Percentiles rank a stretch among this genome's conserved stretches.
Conservation (phyloP, 2,797 vertebrate species). For the Prionace glauca region DNA sequence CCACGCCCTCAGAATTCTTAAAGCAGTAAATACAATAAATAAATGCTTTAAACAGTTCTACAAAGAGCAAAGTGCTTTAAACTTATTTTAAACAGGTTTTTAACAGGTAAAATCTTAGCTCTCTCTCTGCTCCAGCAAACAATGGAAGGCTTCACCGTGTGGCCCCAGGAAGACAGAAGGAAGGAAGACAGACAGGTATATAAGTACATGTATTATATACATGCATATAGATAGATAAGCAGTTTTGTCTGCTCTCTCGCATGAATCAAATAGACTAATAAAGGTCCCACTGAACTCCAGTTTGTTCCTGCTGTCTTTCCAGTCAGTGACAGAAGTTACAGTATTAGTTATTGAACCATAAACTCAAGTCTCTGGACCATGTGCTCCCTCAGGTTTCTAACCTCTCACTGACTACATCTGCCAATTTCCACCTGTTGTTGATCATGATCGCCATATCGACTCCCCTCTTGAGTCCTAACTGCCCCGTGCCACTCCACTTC, state of each 20-base stretch:
- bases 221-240: background rate
- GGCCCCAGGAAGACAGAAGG: too few relatives aligned
- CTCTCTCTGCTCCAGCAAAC: too few relatives aligned
- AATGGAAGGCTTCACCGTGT: too few relatives aligned
- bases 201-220: background rate
- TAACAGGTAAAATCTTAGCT: too few relatives aligned
- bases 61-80: too few relatives aligned
- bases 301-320: too few relatives aligned
- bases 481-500: background rate
- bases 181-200: background rate
- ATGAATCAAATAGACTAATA: background rate
- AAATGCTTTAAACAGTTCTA: too few relatives aligned
- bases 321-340: too few relatives aligned
- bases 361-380: background rate
- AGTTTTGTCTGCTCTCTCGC: background rate
- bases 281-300: background rate
- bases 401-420: background rate
- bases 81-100: too few relatives aligned
- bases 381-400: background rate
- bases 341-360: background rate
- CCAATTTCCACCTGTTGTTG: background rate
- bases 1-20: too few relatives aligned
- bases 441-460: background rate
- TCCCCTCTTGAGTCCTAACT: background rate
- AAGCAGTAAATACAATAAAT: too few relatives aligned